These are phyloP conservation scores for Helicolenus hilgendorfi DNA, from an alignment of 2,797 vertebrate species.

Conservation along the genomic window DNA sequence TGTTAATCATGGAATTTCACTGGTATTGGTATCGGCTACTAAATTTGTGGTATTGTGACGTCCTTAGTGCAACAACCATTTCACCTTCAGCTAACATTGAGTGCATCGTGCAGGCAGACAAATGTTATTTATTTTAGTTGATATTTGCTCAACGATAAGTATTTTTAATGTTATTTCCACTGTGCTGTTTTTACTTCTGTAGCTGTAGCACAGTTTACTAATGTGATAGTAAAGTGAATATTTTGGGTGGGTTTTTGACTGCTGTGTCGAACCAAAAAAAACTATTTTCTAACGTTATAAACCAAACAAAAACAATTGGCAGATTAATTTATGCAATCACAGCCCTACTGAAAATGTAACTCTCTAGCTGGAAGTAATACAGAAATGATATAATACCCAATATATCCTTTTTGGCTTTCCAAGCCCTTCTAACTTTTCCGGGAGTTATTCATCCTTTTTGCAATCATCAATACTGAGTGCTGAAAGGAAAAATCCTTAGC, in stretches of 20 bases:
- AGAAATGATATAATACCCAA: neutral
- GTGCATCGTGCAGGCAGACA: neutral
- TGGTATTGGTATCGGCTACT: no score
- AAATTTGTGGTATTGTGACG: no score
- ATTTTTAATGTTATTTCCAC: neutral
- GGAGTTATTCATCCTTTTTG: constrained; percentile 17
- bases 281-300: rapidly evolving
- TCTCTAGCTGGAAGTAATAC: neutral
- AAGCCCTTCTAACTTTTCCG: neutral
- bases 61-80: no score
- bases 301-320: neutral
- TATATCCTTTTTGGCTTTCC: neutral
- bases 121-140: neutral
- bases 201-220: neutral
- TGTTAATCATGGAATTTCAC: no score
- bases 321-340: neutral
- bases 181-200: neutral
- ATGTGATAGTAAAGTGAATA: neutral
- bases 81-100: no score
- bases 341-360: neutral
- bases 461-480: constrained; percentile 36
- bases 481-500: constrained; percentile 19
- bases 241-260: rapidly evolving
- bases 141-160: neutral
- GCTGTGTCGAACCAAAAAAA: neutral